phyloP scores from a whole-genome alignment of 2,888 invertebrate species.

The Balanococcus diminutus region DNA sequence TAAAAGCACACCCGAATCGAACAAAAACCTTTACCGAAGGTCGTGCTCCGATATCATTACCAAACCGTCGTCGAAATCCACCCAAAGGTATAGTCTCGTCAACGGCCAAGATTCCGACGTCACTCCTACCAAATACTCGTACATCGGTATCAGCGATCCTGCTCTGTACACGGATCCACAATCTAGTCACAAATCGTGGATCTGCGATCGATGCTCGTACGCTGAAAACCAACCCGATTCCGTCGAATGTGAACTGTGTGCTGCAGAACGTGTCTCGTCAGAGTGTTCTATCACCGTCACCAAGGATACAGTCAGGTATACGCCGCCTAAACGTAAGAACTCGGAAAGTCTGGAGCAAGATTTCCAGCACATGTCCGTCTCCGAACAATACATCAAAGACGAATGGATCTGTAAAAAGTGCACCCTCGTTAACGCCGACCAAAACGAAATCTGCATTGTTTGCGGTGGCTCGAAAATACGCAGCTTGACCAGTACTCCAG shows the following conservation, averaged over 20 bases:
- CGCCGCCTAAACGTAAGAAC: slow-evolving; percentile 61
- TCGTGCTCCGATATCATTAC: slow-evolving; percentile 13
- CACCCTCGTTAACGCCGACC: slow-evolving; percentile 78
- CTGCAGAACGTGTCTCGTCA: not conserved
- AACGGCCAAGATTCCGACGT: not conserved
- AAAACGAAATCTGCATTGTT: slow-evolving; percentile 77
- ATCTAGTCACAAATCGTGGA: slow-evolving; percentile 66
- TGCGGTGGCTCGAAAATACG: slow-evolving; percentile 84
- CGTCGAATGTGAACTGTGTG: slow-evolving; percentile 80
- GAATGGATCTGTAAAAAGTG: slow-evolving; percentile 88
- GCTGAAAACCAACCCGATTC: slow-evolving; percentile 84
- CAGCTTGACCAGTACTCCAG: slow-evolving; percentile 69
- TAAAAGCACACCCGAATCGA: not conserved
- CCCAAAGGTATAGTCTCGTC: slow-evolving; percentile 2
- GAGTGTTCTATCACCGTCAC: slow-evolving; percentile 67
- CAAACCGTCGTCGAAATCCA: not conserved
- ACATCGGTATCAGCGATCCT: slow-evolving; percentile 60
- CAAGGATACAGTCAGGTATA: slow-evolving; percentile 60
- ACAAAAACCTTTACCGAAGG: not conserved
- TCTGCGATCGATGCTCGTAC: slow-evolving; percentile 86
- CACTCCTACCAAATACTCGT: slow-evolving; percentile 59
- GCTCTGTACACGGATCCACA: not conserved
- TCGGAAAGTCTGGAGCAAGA: slow-evolving; percentile 57
- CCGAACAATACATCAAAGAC: slow-evolving; percentile 32
- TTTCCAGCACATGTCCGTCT: slow-evolving; percentile 57